phyloP scores from a whole-genome alignment of 2,797 vertebrate genomes.

The Lacerta agilis region DNA sequence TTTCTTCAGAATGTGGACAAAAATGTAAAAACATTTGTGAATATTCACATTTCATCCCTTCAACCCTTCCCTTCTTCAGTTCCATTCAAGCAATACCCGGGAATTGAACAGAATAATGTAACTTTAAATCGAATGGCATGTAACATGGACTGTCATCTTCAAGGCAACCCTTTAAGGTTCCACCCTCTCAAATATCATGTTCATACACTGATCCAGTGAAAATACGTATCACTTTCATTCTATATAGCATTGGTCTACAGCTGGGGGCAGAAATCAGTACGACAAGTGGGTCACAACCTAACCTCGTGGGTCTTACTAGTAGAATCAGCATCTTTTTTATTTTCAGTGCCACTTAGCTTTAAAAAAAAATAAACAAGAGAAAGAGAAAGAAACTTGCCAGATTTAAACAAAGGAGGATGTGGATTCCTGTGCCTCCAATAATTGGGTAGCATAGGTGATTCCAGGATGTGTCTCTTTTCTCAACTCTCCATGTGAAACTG shows the following conservation, averaged over 20 bases:
- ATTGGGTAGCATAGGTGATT: not conserved
- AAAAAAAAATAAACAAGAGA: not conserved
- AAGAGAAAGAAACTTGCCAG: not conserved
- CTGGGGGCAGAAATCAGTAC: not conserved
- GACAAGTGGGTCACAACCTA: not conserved
- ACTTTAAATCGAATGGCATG: not conserved
- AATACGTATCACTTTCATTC: not conserved
- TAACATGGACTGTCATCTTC: not conserved
- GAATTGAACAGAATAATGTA: not conserved
- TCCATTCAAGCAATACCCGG: not conserved
- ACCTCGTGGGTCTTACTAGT: not conserved
- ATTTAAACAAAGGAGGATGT: not conserved
- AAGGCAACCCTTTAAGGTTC: not conserved
- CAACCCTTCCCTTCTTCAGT: not conserved
- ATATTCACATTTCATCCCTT: not conserved
- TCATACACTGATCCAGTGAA: not conserved
- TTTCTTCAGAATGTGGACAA: not conserved
- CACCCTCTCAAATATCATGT: no score
- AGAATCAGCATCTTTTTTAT: not conserved
- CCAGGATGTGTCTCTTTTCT: not conserved
- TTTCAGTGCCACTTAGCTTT: not conserved
- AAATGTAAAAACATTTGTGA: not conserved
- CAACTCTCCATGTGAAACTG: not conserved
- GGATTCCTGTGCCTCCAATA: not conserved
- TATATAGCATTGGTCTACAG: not conserved